Percentiles rank a stretch among this genome's conserved stretches.
These are phyloP conservation scores for Hesperophylax magnus DNA, from an alignment of 1,140 invertebrate species.

Conservation along the genomic window DNA sequence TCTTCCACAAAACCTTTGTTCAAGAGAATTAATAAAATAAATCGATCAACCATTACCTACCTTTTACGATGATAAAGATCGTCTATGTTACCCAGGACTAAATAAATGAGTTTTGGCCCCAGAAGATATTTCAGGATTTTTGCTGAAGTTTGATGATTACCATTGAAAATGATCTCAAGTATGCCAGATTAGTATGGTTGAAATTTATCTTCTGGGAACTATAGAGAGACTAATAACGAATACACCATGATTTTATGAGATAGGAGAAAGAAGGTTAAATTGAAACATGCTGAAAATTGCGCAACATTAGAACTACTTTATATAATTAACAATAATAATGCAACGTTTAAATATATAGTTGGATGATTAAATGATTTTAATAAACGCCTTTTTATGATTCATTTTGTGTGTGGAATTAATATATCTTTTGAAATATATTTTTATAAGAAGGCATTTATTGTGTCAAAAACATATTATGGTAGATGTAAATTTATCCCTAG, in stretches of 20 bases:
- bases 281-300: slow-evolving; percentile 7
- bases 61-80: slow-evolving; percentile 38
- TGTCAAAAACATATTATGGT: not conserved
- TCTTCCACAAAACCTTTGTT: not conserved
- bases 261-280: not conserved
- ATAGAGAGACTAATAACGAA: slow-evolving; percentile 7
- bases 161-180: not conserved
- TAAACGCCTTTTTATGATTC: slow-evolving; percentile 29
- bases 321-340: not conserved
- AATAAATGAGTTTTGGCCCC: slow-evolving; percentile 19
- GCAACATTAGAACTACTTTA: not conserved
- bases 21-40: slow-evolving; percentile 2
- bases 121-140: slow-evolving; percentile 32
- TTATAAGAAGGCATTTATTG: slow-evolving; percentile 36
- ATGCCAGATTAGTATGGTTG: not conserved
- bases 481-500: too few relatives aligned
- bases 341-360: not conserved
- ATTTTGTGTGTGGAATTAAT: not conserved
- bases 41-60: slow-evolving; percentile 40
- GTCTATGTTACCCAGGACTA: slow-evolving; percentile 42
- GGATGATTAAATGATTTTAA: slow-evolving; percentile 1
- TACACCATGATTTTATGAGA: not conserved
- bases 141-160: not conserved
- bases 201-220: slow-evolving; percentile 28
- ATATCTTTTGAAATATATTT: not conserved